Base-by-base conservation (phyloP, 64 coral and sea anemone genomes). In the Pachyseris speciosa region DNA sequence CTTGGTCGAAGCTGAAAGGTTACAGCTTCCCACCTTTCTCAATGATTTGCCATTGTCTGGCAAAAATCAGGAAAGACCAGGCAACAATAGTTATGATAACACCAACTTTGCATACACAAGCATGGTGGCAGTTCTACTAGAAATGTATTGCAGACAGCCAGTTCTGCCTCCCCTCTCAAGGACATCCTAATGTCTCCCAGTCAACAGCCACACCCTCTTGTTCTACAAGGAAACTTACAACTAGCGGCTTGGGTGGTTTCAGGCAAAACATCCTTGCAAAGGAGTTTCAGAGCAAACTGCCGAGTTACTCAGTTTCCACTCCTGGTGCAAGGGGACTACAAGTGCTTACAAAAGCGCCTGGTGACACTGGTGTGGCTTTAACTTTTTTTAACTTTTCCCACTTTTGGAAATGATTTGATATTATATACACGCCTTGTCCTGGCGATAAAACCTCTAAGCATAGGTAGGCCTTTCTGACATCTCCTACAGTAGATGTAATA, bases 281-380 rank as follows among this genome's bases (percentile, higher is more conserved):
- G 86, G 85, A 87, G 38, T 87, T 87, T 73, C 85, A 74, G 67
- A 73, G 65, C 10, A 86, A 2, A 86, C 65, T 86, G 42, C 84
- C 44, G 12, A 88, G 3, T 74, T 88, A 37, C 85, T 88, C 85
- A 15, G 48, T 36, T 69, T 36, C 85, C 85, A 88, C 33, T 88
- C 67, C 0, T 88, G 85, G 85, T 47, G 67, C 15, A 65, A 52
- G 34, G 84, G 48, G 44, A 74, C 47, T n/a, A n/a, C n/a, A n/a
- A n/a, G n/a, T n/a, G 67, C 85, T 73, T 87, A 87, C 85, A 87
- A 74, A 40, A 87, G 85, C 85, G 48, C 85, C 67, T 87, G 85
- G 64, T 20, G 20, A 67, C 86, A 88, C 47, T 75, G 50, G 45
- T 25, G 68, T 88, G 75, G 50, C 69, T 88, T n/a, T n/a, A n/a